These are phyloP conservation scores for Dryococelus australis DNA, from an alignment of 2,888 invertebrate genomes.

Conservation along the genomic window DNA sequence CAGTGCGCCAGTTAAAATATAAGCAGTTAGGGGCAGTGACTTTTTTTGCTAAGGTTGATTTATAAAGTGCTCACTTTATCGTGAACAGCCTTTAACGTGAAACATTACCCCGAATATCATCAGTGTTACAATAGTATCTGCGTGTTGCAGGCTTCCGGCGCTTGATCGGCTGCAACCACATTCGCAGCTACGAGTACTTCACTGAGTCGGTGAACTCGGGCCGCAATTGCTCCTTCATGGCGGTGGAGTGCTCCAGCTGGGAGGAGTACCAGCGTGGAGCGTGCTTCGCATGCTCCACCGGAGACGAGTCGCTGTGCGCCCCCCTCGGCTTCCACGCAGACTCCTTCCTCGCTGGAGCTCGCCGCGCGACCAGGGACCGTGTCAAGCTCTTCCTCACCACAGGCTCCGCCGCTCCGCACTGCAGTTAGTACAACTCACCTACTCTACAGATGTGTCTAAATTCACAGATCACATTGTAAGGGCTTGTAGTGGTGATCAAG, in stretches of 20 bases:
- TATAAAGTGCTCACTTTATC: too few species aligned
- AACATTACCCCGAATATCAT: too few species aligned
- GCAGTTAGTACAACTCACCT: slow-evolving; percentile 68
- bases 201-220: slow-evolving; percentile 80
- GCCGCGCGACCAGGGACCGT: slow-evolving; percentile 58
- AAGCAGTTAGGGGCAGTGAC: too few species aligned
- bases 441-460: too few species aligned
- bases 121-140: too few species aligned
- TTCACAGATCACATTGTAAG: too few species aligned
- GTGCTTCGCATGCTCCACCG: slow-evolving; percentile 52
- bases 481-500: too few species aligned
- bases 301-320: slow-evolving; percentile 50
- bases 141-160: slow-evolving; percentile 66
- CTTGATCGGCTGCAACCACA: slow-evolving; percentile 86
- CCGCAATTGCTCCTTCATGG: slow-evolving; percentile 77
- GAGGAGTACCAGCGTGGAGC: slow-evolving; percentile 59
- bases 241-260: slow-evolving; percentile 80
- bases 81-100: too few species aligned
- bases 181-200: slow-evolving; percentile 83
- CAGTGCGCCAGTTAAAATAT: too few species aligned
- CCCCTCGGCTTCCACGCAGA: slow-evolving; percentile 56
- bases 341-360: slow-evolving; percentile 5
- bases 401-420: slow-evolving; percentile 73
- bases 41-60: too few species aligned
- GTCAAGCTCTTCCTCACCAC: slow-evolving; percentile 77